Evolutionary conservation across 2,113 vertebrate genomes (phyloP).

Genomic region (Pseudorasbora parva): DNA sequence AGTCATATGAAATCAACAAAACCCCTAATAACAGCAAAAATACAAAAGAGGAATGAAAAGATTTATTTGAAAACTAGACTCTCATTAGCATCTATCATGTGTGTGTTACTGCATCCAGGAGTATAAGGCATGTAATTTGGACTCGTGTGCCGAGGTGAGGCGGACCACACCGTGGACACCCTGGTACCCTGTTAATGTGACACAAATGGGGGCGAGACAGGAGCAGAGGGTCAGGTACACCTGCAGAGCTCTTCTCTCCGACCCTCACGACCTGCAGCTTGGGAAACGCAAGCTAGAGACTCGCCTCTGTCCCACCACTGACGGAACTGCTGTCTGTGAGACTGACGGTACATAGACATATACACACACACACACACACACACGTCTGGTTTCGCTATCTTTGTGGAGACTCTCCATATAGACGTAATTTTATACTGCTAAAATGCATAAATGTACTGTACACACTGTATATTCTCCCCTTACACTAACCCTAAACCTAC

Average conservation of each 20-base stretch:
- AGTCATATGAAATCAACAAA: not conserved
- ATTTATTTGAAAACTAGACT: not conserved
- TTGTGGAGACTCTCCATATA: too few species aligned
- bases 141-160: slow-evolving; percentile 91
- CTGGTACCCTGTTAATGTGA: slow-evolving; percentile 93
- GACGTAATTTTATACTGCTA: too few species aligned
- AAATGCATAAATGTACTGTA: too few species aligned
- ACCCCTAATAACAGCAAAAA: not conserved
- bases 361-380: not conserved
- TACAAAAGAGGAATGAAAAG: not conserved
- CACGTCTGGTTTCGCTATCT: too few species aligned
- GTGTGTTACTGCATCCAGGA: slow-evolving; percentile 75
- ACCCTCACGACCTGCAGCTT: slow-evolving; percentile 91
- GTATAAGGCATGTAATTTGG: slow-evolving; percentile 90
- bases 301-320: slow-evolving; percentile 87
- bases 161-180: slow-evolving; percentile 96
- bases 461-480: too few species aligned
- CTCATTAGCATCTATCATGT: not conserved
- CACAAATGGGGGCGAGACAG: slow-evolving; percentile 85
- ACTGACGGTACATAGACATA: slow-evolving; percentile 80
- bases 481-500: too few species aligned
- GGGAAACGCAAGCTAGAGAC: slow-evolving; percentile 89
- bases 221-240: slow-evolving; percentile 96
- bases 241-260: slow-evolving; percentile 85
- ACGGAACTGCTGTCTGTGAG: slow-evolving; percentile 84